Conservation (phyloP, 2,113 vertebrate species). For the Gymnobelideus leadbeateri region DNA sequence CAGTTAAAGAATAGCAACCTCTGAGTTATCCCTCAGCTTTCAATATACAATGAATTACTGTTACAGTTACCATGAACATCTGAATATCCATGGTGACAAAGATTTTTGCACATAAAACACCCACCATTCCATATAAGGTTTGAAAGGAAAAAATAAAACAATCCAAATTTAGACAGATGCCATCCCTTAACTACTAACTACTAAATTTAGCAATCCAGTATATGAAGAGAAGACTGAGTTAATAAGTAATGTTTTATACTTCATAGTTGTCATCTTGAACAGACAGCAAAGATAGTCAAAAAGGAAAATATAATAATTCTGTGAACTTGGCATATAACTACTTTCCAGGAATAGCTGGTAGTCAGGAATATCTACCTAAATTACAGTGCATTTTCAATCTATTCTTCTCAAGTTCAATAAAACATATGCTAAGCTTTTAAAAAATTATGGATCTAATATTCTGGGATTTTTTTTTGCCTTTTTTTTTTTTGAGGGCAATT, state of each 20-base stretch:
- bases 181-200: background rate
- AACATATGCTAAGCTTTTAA: background rate
- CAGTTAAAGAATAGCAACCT: background rate
- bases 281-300: constrained; percentile 3
- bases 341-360: constrained; percentile 15
- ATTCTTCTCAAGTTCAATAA: constrained; percentile 33
- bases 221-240: background rate
- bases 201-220: background rate
- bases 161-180: background rate
- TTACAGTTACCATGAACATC: background rate
- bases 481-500: no score
- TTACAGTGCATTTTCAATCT: constrained; percentile 29
- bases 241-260: constrained; percentile 20
- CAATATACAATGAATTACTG: background rate
- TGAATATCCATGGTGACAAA: background rate
- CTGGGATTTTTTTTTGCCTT: no score
- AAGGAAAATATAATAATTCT: background rate
- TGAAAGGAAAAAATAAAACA: background rate
- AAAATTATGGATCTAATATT: constrained; percentile 32
- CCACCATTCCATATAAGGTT: background rate
- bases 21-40: background rate
- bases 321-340: background rate
- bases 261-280: constrained; percentile 20
- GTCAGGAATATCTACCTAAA: constrained; percentile 13
- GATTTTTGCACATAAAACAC: background rate